A percentile compares a stretch with the other conserved stretches of the same genome.
phyloP scores from a whole-genome alignment of 2,113 vertebrate genomes.

The Lutjanus erythropterus region DNA sequence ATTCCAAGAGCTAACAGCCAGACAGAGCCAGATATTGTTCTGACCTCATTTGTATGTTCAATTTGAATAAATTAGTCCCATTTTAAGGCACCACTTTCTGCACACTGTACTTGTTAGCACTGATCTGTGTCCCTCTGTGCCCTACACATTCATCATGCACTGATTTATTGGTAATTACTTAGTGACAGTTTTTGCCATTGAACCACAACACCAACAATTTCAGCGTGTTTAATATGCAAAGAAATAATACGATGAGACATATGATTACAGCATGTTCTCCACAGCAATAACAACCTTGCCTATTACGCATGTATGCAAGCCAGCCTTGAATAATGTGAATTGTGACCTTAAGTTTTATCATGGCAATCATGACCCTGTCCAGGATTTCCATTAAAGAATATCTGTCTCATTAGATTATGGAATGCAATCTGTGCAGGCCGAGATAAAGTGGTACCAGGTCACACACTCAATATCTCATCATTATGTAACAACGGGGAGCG shows the following conservation, averaged over 20 bases:
- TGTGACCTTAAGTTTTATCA: slow-evolving; percentile 76
- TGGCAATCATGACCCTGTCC: slow-evolving; percentile 65
- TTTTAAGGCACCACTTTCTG: slow-evolving; percentile 39
- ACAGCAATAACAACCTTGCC: slow-evolving; percentile 48
- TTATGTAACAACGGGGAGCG: slow-evolving; percentile 69
- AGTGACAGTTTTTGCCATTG: slow-evolving; percentile 33
- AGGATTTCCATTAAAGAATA: slow-evolving; percentile 79
- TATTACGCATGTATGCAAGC: slow-evolving; percentile 36
- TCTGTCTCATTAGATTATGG: slow-evolving; percentile 80
- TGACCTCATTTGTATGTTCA: slow-evolving; percentile 55
- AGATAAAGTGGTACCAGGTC: slow-evolving; percentile 76
- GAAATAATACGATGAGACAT: slow-evolving; percentile 56
- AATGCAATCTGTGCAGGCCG: slow-evolving; percentile 75
- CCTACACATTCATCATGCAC: slow-evolving; percentile 12
- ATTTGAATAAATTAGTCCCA: slow-evolving; percentile 40
- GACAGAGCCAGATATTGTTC: slow-evolving; percentile 36
- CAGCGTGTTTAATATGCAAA: slow-evolving; percentile 49
- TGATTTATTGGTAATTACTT: slow-evolving; percentile 64
- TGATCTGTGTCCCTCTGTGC: slow-evolving; percentile 28
- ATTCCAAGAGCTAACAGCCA: slow-evolving; percentile 44
- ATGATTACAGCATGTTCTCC: slow-evolving; percentile 56
- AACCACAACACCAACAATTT: slow-evolving; percentile 15
- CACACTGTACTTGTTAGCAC: slow-evolving; percentile 27
- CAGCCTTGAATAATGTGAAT: slow-evolving; percentile 60
- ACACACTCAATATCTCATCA: slow-evolving; percentile 77